phyloP scores from a whole-genome alignment of 2,888 invertebrate genomes.

The Creontiades dilutus region DNA sequence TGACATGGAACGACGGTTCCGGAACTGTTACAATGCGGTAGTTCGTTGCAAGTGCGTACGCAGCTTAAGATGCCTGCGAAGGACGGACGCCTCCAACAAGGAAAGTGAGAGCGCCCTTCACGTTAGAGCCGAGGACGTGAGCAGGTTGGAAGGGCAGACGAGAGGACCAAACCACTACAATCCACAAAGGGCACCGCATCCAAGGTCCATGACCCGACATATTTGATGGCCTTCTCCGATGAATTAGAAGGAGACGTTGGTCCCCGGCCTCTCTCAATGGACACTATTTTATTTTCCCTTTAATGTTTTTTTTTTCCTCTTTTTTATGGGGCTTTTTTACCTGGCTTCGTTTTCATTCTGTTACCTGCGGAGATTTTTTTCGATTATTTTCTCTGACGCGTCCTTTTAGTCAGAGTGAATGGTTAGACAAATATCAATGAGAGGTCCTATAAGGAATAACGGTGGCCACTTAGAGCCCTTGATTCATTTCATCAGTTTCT shows the following conservation, averaged over 20 bases:
- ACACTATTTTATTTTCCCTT: slow-evolving; percentile 44
- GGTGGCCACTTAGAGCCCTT: not conserved
- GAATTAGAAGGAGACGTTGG: slow-evolving; percentile 45
- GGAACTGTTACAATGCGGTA: not conserved
- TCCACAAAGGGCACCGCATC: slow-evolving; percentile 39
- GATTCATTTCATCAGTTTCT: slow-evolving; percentile 1
- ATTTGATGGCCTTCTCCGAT: slow-evolving; percentile 43
- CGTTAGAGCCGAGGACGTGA: not conserved
- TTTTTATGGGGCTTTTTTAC: slow-evolving; percentile 6
- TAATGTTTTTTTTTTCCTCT: not conserved
- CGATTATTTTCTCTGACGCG: not conserved
- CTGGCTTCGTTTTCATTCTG: slow-evolving; percentile 24
- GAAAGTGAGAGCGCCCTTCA: slow-evolving; percentile 43
- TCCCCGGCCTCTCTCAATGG: slow-evolving; percentile 37
- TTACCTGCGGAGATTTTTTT: slow-evolving; percentile 45
- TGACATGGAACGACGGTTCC: not conserved
- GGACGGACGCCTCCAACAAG: not conserved
- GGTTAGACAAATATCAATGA: slow-evolving; percentile 43
- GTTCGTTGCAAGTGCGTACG: too few species aligned
- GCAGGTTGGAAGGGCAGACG: not conserved
- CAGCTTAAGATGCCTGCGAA: not conserved
- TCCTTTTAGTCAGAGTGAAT: slow-evolving; percentile 16
- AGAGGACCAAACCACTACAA: slow-evolving; percentile 2
- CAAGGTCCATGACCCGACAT: slow-evolving; percentile 33
- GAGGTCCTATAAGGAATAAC: not conserved